phyloP scores from a whole-genome alignment of 2,797 vertebrate genomes.

The Falco rusticolus region DNA sequence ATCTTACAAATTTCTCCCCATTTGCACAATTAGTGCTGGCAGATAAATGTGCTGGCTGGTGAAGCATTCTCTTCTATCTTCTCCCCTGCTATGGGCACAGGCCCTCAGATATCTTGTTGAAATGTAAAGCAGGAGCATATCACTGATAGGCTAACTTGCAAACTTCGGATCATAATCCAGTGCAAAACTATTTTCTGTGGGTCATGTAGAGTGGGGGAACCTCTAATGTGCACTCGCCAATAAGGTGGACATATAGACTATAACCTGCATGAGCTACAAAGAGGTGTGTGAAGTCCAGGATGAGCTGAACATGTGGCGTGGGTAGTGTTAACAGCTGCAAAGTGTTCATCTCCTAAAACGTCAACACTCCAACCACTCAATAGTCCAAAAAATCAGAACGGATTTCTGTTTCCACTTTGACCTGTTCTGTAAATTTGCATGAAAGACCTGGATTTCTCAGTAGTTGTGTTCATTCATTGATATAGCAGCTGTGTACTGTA shows the following conservation, averaged over 20 bases:
- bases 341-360: neutral
- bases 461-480: neutral
- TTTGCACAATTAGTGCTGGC: conserved; percentile 60
- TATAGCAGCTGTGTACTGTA: neutral
- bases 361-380: neutral
- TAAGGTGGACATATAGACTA: neutral
- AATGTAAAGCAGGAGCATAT: neutral
- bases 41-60: conserved; percentile 15
- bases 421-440: neutral
- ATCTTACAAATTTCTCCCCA: conserved; percentile 59
- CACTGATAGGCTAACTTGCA: neutral
- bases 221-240: neutral
- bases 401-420: neutral
- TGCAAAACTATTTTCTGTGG: neutral
- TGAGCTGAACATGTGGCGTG: neutral
- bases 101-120: neutral
- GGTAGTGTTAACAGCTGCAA: neutral
- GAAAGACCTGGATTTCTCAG: neutral
- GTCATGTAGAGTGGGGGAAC: neutral
- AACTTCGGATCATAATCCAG: neutral
- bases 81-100: neutral
- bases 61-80: conserved; percentile 11
- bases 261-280: neutral
- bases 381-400: neutral
- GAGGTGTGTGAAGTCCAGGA: neutral